Conservation (phyloP, 1,140 invertebrate genomes). For the Drosophila sulfurigaster region DNA sequence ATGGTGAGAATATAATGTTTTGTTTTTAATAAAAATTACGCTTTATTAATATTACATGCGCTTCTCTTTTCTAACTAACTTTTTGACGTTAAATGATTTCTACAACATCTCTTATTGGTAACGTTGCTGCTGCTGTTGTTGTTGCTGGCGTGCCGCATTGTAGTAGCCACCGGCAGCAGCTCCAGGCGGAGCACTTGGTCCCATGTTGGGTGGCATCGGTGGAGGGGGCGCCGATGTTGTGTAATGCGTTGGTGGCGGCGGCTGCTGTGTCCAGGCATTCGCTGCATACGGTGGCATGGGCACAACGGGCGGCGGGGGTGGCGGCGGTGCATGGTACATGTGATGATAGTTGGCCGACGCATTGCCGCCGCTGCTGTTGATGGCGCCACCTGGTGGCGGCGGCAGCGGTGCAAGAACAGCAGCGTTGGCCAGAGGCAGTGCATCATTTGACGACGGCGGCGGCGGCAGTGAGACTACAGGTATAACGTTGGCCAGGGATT, state of each 20-base stretch:
- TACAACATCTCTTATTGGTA: conserved; percentile 41
- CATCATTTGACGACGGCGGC: conserved; percentile 26
- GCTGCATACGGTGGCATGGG: conserved; percentile 57
- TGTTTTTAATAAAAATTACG: conserved; percentile 75
- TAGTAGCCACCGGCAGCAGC: conserved; percentile 54
- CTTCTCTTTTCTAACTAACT: conserved; percentile 14
- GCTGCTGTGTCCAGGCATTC: conserved; percentile 54
- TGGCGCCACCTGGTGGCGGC: conserved; percentile 19
- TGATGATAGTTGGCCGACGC: conserved; percentile 55
- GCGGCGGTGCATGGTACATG: conserved; percentile 72
- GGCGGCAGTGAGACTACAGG: conserved; percentile 55
- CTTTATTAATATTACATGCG: conserved; percentile 68
- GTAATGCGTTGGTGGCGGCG: conserved; percentile 64
- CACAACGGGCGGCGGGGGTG: conserved; percentile 68
- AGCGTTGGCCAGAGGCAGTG: conserved; percentile 62
- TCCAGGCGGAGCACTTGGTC: conserved; percentile 24
- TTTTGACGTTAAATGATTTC: conserved; percentile 23
- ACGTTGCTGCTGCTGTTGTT: conserved; percentile 60
- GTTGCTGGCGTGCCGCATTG: conserved; percentile 46
- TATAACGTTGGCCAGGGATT: conserved; percentile 55
- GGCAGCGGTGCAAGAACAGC: conserved; percentile 34
- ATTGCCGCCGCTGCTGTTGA: conserved; percentile 21
- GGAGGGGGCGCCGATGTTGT: conserved; percentile 52
- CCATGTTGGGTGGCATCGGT: conserved; percentile 64
- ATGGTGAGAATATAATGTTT: conserved; percentile 52